Percentiles rank a stretch among this genome's conserved stretches.
phyloP scores from a whole-genome alignment of 2,797 vertebrate species.

The Microchirus variegatus region DNA sequence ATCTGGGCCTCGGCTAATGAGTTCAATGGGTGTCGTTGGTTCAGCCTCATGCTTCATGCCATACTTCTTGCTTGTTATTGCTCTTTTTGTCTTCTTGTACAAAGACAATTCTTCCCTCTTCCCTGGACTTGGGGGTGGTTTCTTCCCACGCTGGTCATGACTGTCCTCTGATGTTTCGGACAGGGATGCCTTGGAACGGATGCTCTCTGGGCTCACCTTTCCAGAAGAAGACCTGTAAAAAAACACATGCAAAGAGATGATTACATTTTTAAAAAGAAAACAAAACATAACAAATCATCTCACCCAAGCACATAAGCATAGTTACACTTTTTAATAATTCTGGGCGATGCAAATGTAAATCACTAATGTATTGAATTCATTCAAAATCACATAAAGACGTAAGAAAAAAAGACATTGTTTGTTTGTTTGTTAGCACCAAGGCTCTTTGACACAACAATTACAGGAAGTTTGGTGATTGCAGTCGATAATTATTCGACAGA shows the following conservation, averaged over 20 bases:
- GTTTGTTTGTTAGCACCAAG: too few species aligned
- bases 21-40: slow-evolving; percentile 88
- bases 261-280: neutral
- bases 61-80: slow-evolving; percentile 98
- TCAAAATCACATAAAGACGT: too few species aligned
- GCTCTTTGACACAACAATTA: too few species aligned
- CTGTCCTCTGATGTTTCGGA: slow-evolving; percentile 96
- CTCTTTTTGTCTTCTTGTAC: slow-evolving; percentile 98
- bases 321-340: too few species aligned
- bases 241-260: slow-evolving; percentile 15
- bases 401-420: too few species aligned
- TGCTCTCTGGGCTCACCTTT: slow-evolving; percentile 96
- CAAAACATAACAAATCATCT: neutral
- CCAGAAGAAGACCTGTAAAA: slow-evolving; percentile 91
- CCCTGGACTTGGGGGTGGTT: slow-evolving; percentile 88
- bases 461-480: too few species aligned
- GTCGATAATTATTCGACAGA: too few species aligned
- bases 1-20: slow-evolving; percentile 93
- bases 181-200: slow-evolving; percentile 86
- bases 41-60: slow-evolving; percentile 90
- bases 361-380: too few species aligned
- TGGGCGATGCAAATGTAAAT: too few species aligned
- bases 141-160: slow-evolving; percentile 88
- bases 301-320: too few species aligned
- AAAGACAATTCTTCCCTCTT: slow-evolving; percentile 94